Base-by-base conservation (phyloP, 2,113 vertebrate species). In the Channa argus region DNA sequence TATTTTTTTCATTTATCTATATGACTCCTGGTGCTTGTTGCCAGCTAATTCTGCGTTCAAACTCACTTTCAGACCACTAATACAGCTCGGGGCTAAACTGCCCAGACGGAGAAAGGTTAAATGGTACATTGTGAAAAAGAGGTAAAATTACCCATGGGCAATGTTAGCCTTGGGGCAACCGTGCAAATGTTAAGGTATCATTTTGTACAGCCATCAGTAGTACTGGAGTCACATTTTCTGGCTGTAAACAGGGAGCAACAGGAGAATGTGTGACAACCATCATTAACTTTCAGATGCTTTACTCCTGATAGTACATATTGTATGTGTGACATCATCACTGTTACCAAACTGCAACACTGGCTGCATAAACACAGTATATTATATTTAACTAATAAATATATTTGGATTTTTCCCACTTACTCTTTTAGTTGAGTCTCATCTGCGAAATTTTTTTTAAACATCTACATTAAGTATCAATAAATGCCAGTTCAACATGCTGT, bases 71-170 rank as follows among this genome's bases (percentile, higher is more conserved):
- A 47, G 33, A 63, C 39, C 58, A 63, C 58, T 38, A 67, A 14
- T 46, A 10, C 44, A 53, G 74, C 71, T 41, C 12, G 49, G 37
- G 52, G 85, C 66, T 39, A 59, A 15, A 50, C 61, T n/a, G 52
- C 44, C 24, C 36, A 56, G 64, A 63, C 43, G 69, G 8, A 7
- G 8, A 62, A 70, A 70, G 68, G 62, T 77, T 70, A 70, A 79
- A 72, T 39, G 24, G 7, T 47, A 37, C 63, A 62, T 6, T 39
- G 46, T 10, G 8, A 43, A 14, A 15, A 36, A 61, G 13, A 59
- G 11, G 24, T 9, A 44, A 49, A 74, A 70, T 62, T 65, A 75
- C 47, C 77, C 52, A 8, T 13, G 38, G 58, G 71, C 56, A 63
- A 56, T 67, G n/a, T 51, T 63, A 68, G 63, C 77, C 70, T 72